These are phyloP conservation scores for Harpagus bidentatus DNA, from an alignment of 2,113 vertebrate genomes.

Conservation along the genomic window DNA sequence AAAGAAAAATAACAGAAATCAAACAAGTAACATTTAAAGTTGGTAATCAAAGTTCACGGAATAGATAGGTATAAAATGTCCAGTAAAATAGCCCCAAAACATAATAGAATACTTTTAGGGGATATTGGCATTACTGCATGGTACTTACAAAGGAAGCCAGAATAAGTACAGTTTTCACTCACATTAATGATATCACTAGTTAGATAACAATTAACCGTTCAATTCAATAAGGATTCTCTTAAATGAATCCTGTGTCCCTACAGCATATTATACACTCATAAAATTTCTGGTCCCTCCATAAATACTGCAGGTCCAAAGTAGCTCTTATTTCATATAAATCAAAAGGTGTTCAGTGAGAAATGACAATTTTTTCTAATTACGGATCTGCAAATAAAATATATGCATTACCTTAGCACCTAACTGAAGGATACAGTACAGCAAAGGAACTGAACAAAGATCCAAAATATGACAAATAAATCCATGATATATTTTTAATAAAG, in stretches of 20 bases:
- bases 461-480: background rate
- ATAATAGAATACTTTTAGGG: background rate
- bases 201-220: background rate
- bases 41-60: background rate
- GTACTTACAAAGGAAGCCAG: background rate
- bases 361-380: background rate
- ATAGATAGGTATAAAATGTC: background rate
- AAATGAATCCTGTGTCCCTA: background rate
- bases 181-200: background rate
- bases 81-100: background rate
- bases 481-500: background rate
- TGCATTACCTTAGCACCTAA: background rate
- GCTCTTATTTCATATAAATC: background rate
- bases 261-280: background rate
- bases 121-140: background rate
- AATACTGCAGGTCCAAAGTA: background rate
- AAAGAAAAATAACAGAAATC: background rate
- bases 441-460: background rate
- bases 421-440: background rate
- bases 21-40: background rate
- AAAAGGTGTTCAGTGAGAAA: background rate
- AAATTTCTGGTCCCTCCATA: background rate
- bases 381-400: background rate
- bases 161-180: background rate
- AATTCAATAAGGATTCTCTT: background rate